phyloP scores from a whole-genome alignment of 2,113 vertebrate genomes.

The Trinectes maculatus region DNA sequence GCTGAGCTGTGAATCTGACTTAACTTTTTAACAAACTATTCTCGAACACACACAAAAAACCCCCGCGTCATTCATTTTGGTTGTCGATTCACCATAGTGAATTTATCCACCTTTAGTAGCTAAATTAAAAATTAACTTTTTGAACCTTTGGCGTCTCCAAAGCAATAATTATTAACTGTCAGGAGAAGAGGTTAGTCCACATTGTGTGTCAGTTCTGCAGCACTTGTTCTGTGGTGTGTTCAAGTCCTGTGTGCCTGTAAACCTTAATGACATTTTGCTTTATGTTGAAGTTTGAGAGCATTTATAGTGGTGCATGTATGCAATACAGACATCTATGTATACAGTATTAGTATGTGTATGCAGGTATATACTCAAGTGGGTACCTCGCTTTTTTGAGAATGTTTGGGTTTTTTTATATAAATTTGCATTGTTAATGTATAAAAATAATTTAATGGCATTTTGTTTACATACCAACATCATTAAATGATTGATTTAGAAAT shows the following conservation, averaged over 20 bases:
- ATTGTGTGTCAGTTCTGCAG: background rate
- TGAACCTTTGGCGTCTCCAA: background rate
- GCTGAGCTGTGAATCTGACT: slow-evolving; percentile 32
- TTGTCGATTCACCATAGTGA: background rate
- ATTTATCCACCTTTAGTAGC: background rate
- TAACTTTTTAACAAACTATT: background rate
- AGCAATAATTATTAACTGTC: slow-evolving; percentile 8
- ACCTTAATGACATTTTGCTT: background rate
- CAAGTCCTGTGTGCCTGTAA: slow-evolving; percentile 23
- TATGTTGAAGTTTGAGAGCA: background rate
- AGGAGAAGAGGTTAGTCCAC: background rate
- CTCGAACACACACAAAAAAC: too few relatives aligned
- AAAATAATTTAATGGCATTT: too few relatives aligned
- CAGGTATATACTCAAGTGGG: background rate
- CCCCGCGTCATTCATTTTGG: background rate
- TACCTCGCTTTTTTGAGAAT: too few relatives aligned
- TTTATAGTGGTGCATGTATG: background rate
- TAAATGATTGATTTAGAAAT: too few relatives aligned
- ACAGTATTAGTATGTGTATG: background rate
- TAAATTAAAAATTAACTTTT: too few relatives aligned
- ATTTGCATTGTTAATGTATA: too few relatives aligned
- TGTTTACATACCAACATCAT: too few relatives aligned
- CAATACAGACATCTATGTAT: background rate
- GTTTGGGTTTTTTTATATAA: too few relatives aligned
- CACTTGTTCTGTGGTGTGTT: slow-evolving; percentile 2